Conservation (phyloP, 2,888 invertebrate genomes). For the Liopterus haemorrhoidalis region DNA sequence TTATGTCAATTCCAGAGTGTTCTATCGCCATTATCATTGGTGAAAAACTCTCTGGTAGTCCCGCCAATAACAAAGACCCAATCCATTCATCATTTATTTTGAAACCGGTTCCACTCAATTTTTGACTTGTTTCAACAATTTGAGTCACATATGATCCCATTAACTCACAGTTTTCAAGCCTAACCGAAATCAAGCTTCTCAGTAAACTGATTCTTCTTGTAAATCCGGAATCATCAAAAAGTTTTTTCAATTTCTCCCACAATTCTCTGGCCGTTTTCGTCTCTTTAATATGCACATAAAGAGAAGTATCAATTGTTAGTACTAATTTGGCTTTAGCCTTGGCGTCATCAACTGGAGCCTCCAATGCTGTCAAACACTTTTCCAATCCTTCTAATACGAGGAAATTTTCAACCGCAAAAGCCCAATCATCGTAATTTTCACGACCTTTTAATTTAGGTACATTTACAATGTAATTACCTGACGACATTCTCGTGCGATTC, state of each 20-base stretch:
- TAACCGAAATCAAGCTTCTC: constrained; percentile 28
- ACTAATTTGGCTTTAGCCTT: constrained; percentile 26
- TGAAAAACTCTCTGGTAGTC: constrained; percentile 33
- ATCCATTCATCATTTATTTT: constrained; percentile 33
- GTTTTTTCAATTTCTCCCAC: constrained; percentile 30
- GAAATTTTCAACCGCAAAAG: constrained; percentile 26
- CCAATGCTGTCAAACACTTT: constrained; percentile 17
- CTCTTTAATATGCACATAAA: constrained; percentile 31
- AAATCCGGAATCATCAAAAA: constrained; percentile 33
- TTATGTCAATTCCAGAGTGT: constrained; percentile 33
- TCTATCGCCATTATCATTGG: constrained; percentile 36
- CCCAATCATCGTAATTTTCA: constrained; percentile 14
- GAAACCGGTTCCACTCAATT: constrained; percentile 31
- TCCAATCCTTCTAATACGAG: constrained; percentile 27
- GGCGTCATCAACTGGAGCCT: constrained; percentile 16
- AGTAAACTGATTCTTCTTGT: constrained; percentile 33
- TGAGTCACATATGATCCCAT: constrained; percentile 33
- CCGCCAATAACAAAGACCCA: constrained; percentile 34
- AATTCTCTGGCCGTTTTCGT: constrained; percentile 29
- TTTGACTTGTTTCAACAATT: constrained; percentile 32
- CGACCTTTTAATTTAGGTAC: constrained; percentile 1
- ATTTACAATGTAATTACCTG: no score
- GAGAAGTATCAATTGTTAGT: constrained; percentile 27
- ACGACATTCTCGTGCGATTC: no score
- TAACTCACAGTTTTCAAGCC: constrained; percentile 28